phyloP scores from a whole-genome alignment of 2,888 invertebrate genomes.

The Oscheius sp. region DNA sequence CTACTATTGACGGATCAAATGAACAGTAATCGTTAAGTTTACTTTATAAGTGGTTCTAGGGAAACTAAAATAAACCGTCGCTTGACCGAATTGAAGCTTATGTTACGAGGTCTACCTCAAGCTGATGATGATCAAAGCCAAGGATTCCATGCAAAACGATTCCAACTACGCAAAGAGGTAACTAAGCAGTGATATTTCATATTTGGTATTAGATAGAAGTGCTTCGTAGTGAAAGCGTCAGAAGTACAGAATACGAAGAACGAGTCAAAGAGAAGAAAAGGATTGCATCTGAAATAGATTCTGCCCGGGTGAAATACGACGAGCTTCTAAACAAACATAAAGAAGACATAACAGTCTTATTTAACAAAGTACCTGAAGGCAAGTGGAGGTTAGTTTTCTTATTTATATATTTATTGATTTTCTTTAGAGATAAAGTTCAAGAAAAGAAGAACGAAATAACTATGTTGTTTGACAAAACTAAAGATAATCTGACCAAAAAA shows the following conservation, averaged over 20 bases:
- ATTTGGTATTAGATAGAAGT: slow-evolving; percentile 31
- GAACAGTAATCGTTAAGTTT: background rate
- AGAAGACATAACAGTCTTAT: slow-evolving; percentile 36
- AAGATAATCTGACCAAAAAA: background rate
- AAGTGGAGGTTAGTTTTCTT: slow-evolving; percentile 15
- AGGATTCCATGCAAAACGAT: background rate
- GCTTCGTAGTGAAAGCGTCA: slow-evolving; percentile 32
- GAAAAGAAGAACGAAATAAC: slow-evolving; percentile 2
- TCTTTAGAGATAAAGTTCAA: background rate
- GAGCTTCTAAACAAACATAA: slow-evolving; percentile 39
- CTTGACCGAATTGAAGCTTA: background rate
- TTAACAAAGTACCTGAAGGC: background rate
- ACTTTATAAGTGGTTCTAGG: background rate
- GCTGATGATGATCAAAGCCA: background rate
- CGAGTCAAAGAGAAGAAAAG: slow-evolving; percentile 38
- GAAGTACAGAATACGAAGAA: slow-evolving; percentile 39
- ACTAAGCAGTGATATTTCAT: background rate
- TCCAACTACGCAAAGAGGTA: background rate
- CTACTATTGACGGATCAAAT: background rate
- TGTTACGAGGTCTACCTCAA: background rate
- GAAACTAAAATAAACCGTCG: background rate
- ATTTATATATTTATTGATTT: background rate
- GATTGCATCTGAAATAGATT: slow-evolving; percentile 11
- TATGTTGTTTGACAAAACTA: background rate
- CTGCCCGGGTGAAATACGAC: slow-evolving; percentile 12